Conservation (phyloP, 2,888 invertebrate species). For the Charanyca ferruginea region DNA sequence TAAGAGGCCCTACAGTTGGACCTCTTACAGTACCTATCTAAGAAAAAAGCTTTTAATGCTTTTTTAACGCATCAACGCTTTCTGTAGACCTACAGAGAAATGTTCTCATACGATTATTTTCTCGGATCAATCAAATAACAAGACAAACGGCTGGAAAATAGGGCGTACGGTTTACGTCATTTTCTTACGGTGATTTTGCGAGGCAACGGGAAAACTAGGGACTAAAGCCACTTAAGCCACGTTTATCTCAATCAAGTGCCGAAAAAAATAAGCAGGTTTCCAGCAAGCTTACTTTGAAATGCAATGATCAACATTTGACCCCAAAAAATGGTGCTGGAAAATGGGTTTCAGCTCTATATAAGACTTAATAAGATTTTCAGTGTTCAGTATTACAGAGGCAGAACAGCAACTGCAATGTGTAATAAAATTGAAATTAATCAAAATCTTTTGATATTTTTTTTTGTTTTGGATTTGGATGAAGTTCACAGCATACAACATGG, state of each 20-base stretch:
- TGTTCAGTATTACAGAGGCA: no score
- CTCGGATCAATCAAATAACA: constrained; percentile 57
- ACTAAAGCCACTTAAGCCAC: constrained; percentile 16
- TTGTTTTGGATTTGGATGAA: neutral
- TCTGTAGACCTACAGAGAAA: constrained; percentile 45
- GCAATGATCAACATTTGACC: neutral
- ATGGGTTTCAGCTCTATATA: neutral
- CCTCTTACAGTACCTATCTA: no score
- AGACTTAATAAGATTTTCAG: no score
- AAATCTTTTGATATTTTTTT: no score
- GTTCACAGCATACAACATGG: constrained; percentile 24
- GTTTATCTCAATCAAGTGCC: no score
- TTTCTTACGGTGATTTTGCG: constrained; percentile 59
- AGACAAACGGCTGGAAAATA: constrained; percentile 70
- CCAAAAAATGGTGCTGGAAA: neutral
- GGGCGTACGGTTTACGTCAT: constrained; percentile 70
- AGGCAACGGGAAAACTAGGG: constrained; percentile 39
- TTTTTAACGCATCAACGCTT: no score
- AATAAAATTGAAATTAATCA: no score
- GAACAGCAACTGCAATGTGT: no score
- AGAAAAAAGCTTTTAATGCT: no score
- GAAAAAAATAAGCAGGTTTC: neutral
- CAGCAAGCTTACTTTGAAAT: no score
- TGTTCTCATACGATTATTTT: constrained; percentile 57
- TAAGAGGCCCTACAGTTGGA: no score